Evolutionary conservation across 2,113 vertebrate species (phyloP), one percentile per base, ranked within the genome.

Genomic region (Phyllostomus discolor): DNA sequence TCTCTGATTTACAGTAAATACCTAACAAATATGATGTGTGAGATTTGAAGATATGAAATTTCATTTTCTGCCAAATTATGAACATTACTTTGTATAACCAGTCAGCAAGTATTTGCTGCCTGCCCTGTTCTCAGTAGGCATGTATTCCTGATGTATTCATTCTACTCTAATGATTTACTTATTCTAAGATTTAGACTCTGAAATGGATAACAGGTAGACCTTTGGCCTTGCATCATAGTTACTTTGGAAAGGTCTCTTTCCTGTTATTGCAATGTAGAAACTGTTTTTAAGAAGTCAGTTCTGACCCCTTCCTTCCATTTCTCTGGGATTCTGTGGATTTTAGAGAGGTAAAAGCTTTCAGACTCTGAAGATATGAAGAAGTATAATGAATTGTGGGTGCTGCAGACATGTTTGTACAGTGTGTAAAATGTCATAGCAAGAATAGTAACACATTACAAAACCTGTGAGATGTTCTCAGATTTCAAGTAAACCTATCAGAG

Each of bases 371-470:
- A 94, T 43, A 43, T 43, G 43, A 43, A 43, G 48, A 64, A 70
- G 94, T 95, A 92, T 62, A 85, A 64, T 83, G 80, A 95, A 80
- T 81, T 85, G 81, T 48, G 43, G 17, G 22, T 88, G 33, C 26
- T 85, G 52, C 54, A 72, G 64, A 33, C 62, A 73, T 92, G 95
- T 93, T 95, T 79, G 92, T 84, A 43, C 66, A 35, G 19, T 94
- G 10, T 96, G 28, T 83, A 57, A 95, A 96, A 92, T 96, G 86
- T 82, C 94, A 92, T 38, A 75, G 73, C 31, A 73, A 67, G 64
- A 88, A 79, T 96, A 94, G 85, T 91, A 94, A 91, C 73, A 95
- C 88, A 64, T 95, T 72, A 66, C 16, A 67, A 85, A 97, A 75
- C 46, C 69, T 48, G 70, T 43, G 59, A 94, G 57, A 81, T 94